phyloP scores from a whole-genome alignment of 2,888 invertebrate species.

The Automeris io region DNA sequence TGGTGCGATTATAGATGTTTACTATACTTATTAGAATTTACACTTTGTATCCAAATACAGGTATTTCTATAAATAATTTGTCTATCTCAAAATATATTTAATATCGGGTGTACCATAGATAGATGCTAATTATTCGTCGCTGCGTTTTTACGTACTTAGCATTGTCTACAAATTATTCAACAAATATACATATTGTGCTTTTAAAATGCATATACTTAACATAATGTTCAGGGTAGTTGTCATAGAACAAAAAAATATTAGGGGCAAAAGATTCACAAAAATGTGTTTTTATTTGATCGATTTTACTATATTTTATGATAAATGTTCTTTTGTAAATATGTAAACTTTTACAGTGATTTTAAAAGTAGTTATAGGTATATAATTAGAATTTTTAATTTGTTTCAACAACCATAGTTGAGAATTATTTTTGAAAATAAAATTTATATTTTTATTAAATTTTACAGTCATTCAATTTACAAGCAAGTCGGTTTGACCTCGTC shows the following conservation, averaged over 20 bases:
- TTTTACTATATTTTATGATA: slow-evolving; percentile 12
- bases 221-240: not conserved
- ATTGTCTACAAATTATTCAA: not conserved
- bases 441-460: not conserved
- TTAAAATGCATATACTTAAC: not conserved
- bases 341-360: slow-evolving; percentile 52
- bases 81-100: not conserved
- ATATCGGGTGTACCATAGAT: not conserved
- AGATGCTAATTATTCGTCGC: not conserved
- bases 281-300: not conserved
- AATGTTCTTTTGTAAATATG: slow-evolving; percentile 55
- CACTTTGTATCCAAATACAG: not conserved
- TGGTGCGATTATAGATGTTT: not conserved
- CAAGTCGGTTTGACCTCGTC: not conserved
- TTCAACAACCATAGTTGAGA: not conserved
- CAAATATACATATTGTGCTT: not conserved
- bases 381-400: not conserved
- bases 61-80: not conserved
- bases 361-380: slow-evolving; percentile 25
- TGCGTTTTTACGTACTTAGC: not conserved
- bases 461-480: not conserved
- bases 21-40: not conserved
- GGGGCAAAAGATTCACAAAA: not conserved
- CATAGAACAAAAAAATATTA: not conserved
- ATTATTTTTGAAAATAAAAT: not conserved